Evolutionary conservation across 2,113 vertebrate species (phyloP).

Genomic region (Cephalopholis sonnerati): DNA sequence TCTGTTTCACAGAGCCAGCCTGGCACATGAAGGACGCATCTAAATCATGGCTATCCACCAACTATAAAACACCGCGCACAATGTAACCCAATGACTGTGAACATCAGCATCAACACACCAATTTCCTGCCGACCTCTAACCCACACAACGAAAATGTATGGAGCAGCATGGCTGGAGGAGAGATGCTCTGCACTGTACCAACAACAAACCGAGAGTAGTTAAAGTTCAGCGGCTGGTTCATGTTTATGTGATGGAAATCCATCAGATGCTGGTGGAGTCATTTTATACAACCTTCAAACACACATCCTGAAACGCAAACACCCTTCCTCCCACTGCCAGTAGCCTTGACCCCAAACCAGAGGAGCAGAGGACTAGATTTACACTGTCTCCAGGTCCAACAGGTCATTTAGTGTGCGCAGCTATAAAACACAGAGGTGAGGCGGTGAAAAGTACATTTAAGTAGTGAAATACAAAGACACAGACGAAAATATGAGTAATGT

Average conservation of each 20-base stretch:
- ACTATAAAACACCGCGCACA: constrained; percentile 13
- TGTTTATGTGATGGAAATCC: not conserved
- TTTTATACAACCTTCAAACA: constrained; percentile 33
- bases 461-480: not conserved
- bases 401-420: constrained; percentile 19
- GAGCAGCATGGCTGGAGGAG: not conserved
- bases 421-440: constrained; percentile 27
- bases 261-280: not conserved
- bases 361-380: constrained; percentile 1
- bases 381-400: not conserved
- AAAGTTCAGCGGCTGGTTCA: not conserved
- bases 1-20: constrained; percentile 7
- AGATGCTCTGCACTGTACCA: not conserved
- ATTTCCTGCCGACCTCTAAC: constrained; percentile 13
- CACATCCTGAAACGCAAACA: constrained; percentile 35
- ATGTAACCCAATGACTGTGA: not conserved
- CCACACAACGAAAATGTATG: not conserved
- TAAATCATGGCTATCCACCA: constrained; percentile 11
- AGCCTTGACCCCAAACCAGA: constrained; percentile 38
- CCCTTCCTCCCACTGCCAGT: not conserved
- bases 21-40: constrained; percentile 9
- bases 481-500: not conserved
- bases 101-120: not conserved
- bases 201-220: not conserved
- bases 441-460: constrained; percentile 1